Base-by-base conservation (phyloP, 1,140 invertebrate genomes). In the Drosophila truncata region DNA sequence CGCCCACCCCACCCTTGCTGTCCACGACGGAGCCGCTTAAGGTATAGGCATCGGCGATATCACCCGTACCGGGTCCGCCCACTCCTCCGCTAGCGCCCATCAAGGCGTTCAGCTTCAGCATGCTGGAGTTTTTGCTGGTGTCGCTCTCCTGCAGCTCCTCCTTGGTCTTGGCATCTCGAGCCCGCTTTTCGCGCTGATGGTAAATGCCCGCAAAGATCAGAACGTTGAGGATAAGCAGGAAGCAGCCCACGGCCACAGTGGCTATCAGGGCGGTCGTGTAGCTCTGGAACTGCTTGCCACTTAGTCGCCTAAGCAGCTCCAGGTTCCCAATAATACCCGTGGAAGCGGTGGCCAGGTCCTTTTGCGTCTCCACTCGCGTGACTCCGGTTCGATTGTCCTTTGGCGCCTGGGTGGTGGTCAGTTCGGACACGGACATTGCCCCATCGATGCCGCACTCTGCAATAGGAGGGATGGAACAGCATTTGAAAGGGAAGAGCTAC, bases 131-230 rank as follows among this genome's bases (percentile, higher is more conserved):
- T 39, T 92, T 92, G 66, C 91, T 92, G 8, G 63, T n/a, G 94
- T 96, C 41, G 94, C 95, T 88, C 14, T 96, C 96, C 31, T 95
- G 94, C 33, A 96, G 80, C 80, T 96, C 96, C 79, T 96, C 96
- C 85, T 96, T 96, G 76, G 95, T 96, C 83, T 96, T 96, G 39
- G 95, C 95, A 13, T 94, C 93, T 31, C 93, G 93, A 50, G 94
- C 93, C 57, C 94, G 93, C 81, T 96, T 94, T 79, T 97, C 96
- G 10, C 97, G 95, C 91, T 98, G 97, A 86, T 98, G 97, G 91
- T 98, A 99, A 42, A 99, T 98, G 33, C 97, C 98, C 37, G 97
- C 97, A 87, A 99, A 99, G 55, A 99, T 98, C 1, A 99, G 94
- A 9, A 99, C 95, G 92, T 99, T 99, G 3, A 99, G 94, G 10